Evolutionary conservation across 1,140 invertebrate species (phyloP), one percentile per base, ranked within the genome.

Genomic region (Episyrphus balteatus): DNA sequence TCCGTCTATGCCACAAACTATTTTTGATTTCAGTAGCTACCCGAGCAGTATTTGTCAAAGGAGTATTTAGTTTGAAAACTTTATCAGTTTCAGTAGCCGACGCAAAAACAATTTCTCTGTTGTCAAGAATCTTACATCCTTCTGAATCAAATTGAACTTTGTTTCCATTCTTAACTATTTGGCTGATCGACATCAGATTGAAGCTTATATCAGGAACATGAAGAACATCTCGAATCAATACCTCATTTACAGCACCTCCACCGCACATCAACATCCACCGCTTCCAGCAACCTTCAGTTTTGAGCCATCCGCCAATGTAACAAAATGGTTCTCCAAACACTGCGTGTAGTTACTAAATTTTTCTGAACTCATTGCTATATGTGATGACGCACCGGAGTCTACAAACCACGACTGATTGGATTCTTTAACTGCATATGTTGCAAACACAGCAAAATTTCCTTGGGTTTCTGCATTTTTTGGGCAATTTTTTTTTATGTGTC

Each of bases 101-200:
- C 21, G 56, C 55, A 12, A 59, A 46, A 49, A 55, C 13, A 12
- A 53, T 19, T 40, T 51, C 52, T 3, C 49, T 43, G 50, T 52
- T 50, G 19, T 63, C 57, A 3, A 51, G 52, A 47, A 60, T 58
- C 44, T 37, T 54, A 42, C 57, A 64, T 3, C 54, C 49, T 41
- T 55, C 11, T 17, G 53, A 34, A 30, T 54, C 34, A 55, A 68
- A 61, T 44, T 56, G 41, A n/a, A 66, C 51, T 44, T 51, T 41
- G 51, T 55, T 57, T 0, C 56, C 57, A 32, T 55, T 56, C n/a
- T 65, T 59, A 9, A 51, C 50, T 2, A 68, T 53, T 53, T 62
- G 49, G 19, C 55, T 62, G 0, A 65, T 55, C 1, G 62, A 66
- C 0, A 67, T 31, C 37, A 65, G 47, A 42, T 65, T 66, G 1